Evolutionary conservation across 2,113 vertebrate species (phyloP), one percentile per base, ranked within the genome.

Genomic region (Pelvicachromis taeniatus): DNA sequence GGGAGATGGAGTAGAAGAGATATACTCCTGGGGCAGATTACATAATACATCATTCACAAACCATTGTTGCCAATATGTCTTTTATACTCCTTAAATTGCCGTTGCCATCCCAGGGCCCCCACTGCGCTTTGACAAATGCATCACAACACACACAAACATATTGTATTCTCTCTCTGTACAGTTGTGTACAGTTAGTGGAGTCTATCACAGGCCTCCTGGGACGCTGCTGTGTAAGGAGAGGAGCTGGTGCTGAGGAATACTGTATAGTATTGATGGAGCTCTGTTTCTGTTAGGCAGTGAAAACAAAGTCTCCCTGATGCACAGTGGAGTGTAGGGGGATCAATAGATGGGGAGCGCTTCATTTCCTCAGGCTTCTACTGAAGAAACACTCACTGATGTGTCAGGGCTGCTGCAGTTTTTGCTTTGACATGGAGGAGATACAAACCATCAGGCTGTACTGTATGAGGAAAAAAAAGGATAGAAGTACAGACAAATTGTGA

Each of bases 41-140:
- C 95, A 95, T 94, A 95, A 96, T 95, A 91, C 92, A 94, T 95
- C 94, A 94, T 95, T 94, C 94, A 95, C 89, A 94, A 93, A 92
- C 92, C 88, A 86, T 93, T 93, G 93, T 95, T 93, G 91, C 92
- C 93, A 93, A 94, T 94, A 93, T 93, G 92, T 94, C 95, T 95
- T 94, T 95, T 93, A 95, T 92, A 89, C 89, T 92, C 90, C 88
- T 94, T 94, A 95, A 95, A 95, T 94, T 94, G 95, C 89, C 55
- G 77, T 92, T 93, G 94, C 93, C 93, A 92, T 95, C 94, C 93
- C 93, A 84, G 90, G 86, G 91, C 91, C 91, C 93, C 93, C 91
- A 91, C 91, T 88, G 90, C 87, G 87, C 90, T 94, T 93, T 94
- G 94, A 94, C 93, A 94, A 95, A 93, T 93, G 91, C 90, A 95